phyloP scores from a whole-genome alignment of 2,113 vertebrate species.

The Aphyosemion australe region DNA sequence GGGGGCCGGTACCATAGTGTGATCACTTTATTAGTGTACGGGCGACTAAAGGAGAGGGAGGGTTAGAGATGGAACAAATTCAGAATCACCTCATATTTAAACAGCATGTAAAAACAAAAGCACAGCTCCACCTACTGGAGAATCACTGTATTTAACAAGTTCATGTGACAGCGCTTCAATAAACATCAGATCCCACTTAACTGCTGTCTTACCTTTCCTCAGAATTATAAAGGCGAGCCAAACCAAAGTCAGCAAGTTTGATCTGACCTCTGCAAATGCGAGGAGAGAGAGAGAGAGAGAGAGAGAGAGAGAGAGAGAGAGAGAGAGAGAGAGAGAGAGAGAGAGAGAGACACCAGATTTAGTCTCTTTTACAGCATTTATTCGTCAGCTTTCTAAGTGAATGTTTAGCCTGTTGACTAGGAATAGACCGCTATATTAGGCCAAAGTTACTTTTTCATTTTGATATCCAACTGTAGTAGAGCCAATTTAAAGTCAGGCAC shows the following conservation, averaged over 20 bases:
- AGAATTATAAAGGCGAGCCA: slow-evolving; percentile 96
- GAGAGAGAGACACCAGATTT: too few relatives aligned
- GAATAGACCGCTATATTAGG: too few relatives aligned
- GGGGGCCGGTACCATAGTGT: slow-evolving; percentile 98
- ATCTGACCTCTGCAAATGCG: slow-evolving; percentile 88
- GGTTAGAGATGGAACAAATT: not conserved
- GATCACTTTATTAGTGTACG: slow-evolving; percentile 99
- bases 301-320: too few relatives aligned
- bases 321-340: too few relatives aligned
- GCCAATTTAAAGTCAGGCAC: too few relatives aligned
- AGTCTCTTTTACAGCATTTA: too few relatives aligned
- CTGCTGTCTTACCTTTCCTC: slow-evolving; percentile 90
- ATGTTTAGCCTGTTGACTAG: too few relatives aligned
- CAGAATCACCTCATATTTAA: not conserved
- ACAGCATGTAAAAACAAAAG: not conserved
- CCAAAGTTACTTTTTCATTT: too few relatives aligned
- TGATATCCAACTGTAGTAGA: too few relatives aligned
- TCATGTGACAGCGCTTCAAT: not conserved
- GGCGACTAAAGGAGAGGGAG: slow-evolving; percentile 83
- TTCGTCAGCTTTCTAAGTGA: too few relatives aligned
- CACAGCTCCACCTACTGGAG: slow-evolving; percentile 60
- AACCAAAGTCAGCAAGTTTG: slow-evolving; percentile 96
- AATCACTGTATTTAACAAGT: not conserved
- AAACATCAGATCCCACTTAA: not conserved
- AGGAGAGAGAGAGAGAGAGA: too few relatives aligned